These are phyloP conservation scores for Drosophila mettleri DNA, from an alignment of 2,888 invertebrate genomes.

Conservation along the genomic window DNA sequence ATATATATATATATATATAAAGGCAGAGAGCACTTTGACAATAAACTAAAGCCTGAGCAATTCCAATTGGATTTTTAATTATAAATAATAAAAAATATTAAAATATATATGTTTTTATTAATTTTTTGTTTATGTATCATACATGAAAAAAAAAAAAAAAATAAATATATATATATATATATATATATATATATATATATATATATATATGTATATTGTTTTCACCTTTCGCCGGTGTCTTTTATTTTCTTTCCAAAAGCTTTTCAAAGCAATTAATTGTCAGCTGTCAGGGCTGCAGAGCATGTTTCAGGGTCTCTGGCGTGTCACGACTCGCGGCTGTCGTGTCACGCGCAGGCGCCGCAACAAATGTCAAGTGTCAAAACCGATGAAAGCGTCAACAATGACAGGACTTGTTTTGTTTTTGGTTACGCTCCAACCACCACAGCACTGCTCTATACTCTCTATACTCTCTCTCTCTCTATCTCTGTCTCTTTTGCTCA, in stretches of 20 bases:
- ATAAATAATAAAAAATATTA: too few relatives aligned
- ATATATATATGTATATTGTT: background rate
- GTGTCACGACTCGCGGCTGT: background rate
- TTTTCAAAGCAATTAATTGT: conserved; percentile 1
- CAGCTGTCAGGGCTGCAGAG: conserved; percentile 29
- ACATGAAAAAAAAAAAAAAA: too few relatives aligned
- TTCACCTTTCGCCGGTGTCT: too few relatives aligned
- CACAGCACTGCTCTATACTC: background rate
- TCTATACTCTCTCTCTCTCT: background rate
- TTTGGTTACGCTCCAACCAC: conserved; percentile 33
- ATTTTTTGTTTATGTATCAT: too few relatives aligned
- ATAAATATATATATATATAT: background rate
- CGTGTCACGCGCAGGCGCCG: conserved; percentile 44
- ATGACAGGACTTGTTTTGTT: conserved; percentile 41
- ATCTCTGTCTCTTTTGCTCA: background rate
- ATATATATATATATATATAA: too few relatives aligned
- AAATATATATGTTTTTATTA: too few relatives aligned
- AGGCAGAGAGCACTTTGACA: too few relatives aligned
- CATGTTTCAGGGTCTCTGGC: background rate
- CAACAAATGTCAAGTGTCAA: conserved; percentile 71
- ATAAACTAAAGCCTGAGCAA: too few relatives aligned
- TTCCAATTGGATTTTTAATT: too few relatives aligned
- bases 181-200: too few relatives aligned
- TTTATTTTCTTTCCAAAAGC: background rate
- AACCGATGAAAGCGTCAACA: conserved; percentile 36